Evolutionary conservation across 2,797 vertebrate species (phyloP).

Genomic region (Pangasius djambal): DNA sequence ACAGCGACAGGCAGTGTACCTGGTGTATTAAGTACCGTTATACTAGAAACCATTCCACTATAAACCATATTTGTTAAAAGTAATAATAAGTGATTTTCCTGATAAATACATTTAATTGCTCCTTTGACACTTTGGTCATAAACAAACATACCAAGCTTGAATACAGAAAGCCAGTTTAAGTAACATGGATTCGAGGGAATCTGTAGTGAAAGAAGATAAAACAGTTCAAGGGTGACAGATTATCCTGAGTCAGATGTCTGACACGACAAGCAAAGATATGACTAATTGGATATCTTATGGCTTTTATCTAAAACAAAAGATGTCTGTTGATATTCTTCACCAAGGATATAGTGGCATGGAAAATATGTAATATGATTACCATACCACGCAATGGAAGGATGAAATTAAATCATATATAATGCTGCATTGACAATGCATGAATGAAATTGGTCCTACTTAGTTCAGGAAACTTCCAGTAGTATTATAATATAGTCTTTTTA

Average conservation of each 20-base stretch:
- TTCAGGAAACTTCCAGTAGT: not conserved
- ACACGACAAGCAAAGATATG: not conserved
- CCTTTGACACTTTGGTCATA: slow-evolving; percentile 28
- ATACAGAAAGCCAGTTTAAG: not conserved
- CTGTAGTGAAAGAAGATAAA: slow-evolving; percentile 55
- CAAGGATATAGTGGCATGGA: not conserved
- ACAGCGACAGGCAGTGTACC: not conserved
- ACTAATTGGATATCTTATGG: slow-evolving; percentile 1
- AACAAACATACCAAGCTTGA: slow-evolving; percentile 22
- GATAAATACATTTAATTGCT: not conserved
- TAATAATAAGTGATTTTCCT: not conserved
- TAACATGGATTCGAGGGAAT: slow-evolving; percentile 27
- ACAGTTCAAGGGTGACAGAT: slow-evolving; percentile 62
- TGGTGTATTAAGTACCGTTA: not conserved
- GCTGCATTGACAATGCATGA: not conserved
- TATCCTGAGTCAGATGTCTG: slow-evolving; percentile 41
- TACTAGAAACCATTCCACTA: no score
- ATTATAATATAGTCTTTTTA: not conserved
- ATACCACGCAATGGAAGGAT: not conserved
- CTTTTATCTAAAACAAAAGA: slow-evolving; percentile 7
- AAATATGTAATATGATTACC: not conserved
- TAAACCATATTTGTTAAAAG: not conserved
- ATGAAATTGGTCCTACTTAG: no score
- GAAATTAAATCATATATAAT: not conserved
- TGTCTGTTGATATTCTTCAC: not conserved